Evolutionary conservation across 2,888 invertebrate species (phyloP).

Genomic region (Eupithecia abbreviata): DNA sequence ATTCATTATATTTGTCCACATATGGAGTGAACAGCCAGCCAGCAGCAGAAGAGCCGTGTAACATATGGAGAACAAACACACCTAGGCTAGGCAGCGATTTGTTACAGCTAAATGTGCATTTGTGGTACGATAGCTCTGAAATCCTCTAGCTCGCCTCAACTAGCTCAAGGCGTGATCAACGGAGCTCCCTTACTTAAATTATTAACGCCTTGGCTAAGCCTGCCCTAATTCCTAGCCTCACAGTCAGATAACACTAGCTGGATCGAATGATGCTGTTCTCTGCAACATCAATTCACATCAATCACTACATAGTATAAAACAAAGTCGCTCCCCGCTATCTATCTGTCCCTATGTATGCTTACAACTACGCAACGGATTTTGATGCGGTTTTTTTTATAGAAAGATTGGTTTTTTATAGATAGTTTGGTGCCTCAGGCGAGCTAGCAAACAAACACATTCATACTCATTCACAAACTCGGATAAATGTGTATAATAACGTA

Average conservation of each 20-base stretch:
- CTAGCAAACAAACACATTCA: too few species aligned
- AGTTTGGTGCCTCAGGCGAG: too few species aligned
- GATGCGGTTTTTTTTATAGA: too few species aligned
- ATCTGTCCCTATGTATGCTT: too few species aligned
- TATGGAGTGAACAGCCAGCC: too few species aligned
- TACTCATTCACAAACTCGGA: too few species aligned
- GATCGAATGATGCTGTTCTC: not conserved
- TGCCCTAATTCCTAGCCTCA: conserved; percentile 14
- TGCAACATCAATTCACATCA: not conserved
- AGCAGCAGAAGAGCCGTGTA: too few species aligned
- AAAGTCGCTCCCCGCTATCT: too few species aligned
- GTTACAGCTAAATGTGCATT: not conserved
- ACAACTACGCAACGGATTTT: too few species aligned
- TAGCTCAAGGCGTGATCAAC: conserved; percentile 19
- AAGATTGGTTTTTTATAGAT: too few species aligned
- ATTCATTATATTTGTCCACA: not conserved
- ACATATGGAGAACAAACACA: not conserved
- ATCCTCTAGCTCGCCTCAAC: conserved; percentile 9
- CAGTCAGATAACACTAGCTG: not conserved
- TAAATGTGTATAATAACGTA: too few species aligned
- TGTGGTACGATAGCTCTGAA: not conserved
- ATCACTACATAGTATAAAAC: not conserved
- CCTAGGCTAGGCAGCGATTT: not conserved
- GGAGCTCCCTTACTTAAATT: conserved; percentile 24
- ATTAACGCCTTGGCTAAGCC: conserved; percentile 21